These are phyloP conservation scores for Scophthalmus maximus DNA, from an alignment of 2,113 vertebrate species.

Conservation along the genomic window DNA sequence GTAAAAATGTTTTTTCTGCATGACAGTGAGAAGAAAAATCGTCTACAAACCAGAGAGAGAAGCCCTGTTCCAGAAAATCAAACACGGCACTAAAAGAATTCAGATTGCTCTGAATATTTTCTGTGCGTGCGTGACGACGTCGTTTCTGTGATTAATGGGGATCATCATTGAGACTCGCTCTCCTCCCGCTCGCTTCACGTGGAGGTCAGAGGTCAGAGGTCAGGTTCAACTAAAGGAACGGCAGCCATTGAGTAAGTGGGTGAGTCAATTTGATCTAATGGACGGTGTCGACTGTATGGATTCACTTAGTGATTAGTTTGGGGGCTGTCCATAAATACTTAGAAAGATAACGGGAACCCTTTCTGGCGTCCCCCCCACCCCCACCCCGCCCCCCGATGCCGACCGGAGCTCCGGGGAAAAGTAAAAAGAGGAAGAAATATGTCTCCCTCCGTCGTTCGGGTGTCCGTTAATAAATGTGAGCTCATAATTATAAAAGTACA, in stretches of 20 bases:
- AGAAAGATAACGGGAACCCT: no score
- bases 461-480: neutral
- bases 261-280: slow-evolving; percentile 23
- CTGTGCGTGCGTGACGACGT: neutral
- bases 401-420: no score
- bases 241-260: neutral
- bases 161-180: slow-evolving; percentile 15
- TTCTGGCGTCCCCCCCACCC: no score
- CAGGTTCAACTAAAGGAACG: slow-evolving; percentile 2
- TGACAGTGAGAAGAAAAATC: no score
- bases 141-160: slow-evolving; percentile 16
- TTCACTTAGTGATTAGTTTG: slow-evolving; percentile 24
- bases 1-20: neutral
- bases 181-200: neutral
- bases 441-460: neutral
- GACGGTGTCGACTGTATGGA: slow-evolving; percentile 2
- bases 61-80: neutral
- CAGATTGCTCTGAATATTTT: neutral
- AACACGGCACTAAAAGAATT: neutral
- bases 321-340: neutral
- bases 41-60: neutral
- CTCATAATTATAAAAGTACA: neutral
- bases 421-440: neutral
- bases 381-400: no score
- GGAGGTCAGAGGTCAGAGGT: slow-evolving; percentile 30